Evolutionary conservation across 1,140 invertebrate species (phyloP), one percentile per base, ranked within the genome.

Genomic region (Scaptomyza pallida): DNA sequence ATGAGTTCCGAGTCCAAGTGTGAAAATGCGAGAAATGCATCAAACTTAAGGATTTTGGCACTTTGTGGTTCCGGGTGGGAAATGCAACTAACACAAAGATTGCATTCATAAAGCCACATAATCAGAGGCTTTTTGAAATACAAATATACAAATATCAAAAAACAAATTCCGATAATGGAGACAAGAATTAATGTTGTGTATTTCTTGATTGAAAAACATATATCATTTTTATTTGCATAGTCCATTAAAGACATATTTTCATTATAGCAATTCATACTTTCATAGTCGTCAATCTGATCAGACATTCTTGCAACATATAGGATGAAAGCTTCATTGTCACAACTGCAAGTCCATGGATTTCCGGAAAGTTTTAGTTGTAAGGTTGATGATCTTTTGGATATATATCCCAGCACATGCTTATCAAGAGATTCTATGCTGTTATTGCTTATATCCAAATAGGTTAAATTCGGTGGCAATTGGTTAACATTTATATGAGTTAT

Each of bases 1-100:
- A 59, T 5, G 0, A 35, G 13, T 1, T 59, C 26, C 26, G 35
- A 12, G 3, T 59, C 44, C 23, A 23, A 4, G 23, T 59, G 56
- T 6, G 56, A 48, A 21, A 59, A 59, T 12, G 44, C 43, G 0
- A 59, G 17, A 48, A 59, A 48, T 37, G 44, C 56, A 13, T 59
- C 56, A 16, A 37, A 15, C 15, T 8, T 23, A 5, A 41, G 30
- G 16, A 6, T 44, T 3, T 10, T 19, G 4, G 10, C 9, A 43
- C 17, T n/a, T 5, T 56, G 8, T 2, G 51, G 35, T 23, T 54
- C 51, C 35, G 33, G 33, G 5, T 4, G 2, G 1, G 51, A 41
- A 37, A 40, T 54, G 5, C 16, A 54, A 10, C n/a, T 13, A 5
- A 54, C 16, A 19, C 51, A 54, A 2, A 41, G n/a, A 54, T 54